Conservation (phyloP, 1,140 invertebrate species). For the Drosophila chauvacae region DNA sequence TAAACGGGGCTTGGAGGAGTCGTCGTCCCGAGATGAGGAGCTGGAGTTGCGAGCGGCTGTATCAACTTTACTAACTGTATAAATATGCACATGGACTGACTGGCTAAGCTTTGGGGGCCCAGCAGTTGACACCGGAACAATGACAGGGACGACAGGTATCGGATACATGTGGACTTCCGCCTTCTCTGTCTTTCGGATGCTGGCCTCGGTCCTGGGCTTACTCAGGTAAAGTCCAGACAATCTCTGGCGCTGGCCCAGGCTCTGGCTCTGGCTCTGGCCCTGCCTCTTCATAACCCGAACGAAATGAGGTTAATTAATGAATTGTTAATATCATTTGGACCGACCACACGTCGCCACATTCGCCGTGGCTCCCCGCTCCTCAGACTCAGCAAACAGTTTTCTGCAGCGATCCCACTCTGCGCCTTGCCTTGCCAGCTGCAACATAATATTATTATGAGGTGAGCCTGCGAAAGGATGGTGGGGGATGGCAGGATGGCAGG, state of each 20-base stretch:
- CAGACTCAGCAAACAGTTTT: slow-evolving; percentile 63
- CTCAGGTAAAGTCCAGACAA: slow-evolving; percentile 42
- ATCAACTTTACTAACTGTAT: slow-evolving; percentile 61
- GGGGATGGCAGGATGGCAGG: not conserved
- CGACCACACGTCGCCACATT: slow-evolving; percentile 79
- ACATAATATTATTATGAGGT: slow-evolving; percentile 78
- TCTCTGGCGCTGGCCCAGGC: slow-evolving; percentile 8
- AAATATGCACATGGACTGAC: slow-evolving; percentile 69
- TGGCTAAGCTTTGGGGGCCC: slow-evolving; percentile 57
- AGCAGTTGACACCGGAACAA: slow-evolving; percentile 62
- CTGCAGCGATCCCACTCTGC: slow-evolving; percentile 67
- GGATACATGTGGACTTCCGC: slow-evolving; percentile 8
- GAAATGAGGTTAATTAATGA: slow-evolving; percentile 83
- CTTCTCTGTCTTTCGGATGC: slow-evolving; percentile 14
- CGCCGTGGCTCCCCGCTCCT: slow-evolving; percentile 26
- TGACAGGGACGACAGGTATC: slow-evolving; percentile 47
- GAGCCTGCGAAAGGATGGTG: not conserved
- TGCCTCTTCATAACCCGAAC: slow-evolving; percentile 69
- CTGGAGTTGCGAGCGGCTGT: slow-evolving; percentile 4
- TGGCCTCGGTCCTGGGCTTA: slow-evolving; percentile 22
- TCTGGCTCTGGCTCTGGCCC: slow-evolving; percentile 16
- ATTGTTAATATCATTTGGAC: slow-evolving; percentile 80
- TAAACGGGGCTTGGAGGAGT: slow-evolving; percentile 19
- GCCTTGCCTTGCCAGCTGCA: slow-evolving; percentile 79
- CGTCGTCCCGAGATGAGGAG: slow-evolving; percentile 5